Evolutionary conservation across 2,797 vertebrate species (phyloP), one percentile per base, ranked within the genome.

Genomic region (Coreius guichenoti): DNA sequence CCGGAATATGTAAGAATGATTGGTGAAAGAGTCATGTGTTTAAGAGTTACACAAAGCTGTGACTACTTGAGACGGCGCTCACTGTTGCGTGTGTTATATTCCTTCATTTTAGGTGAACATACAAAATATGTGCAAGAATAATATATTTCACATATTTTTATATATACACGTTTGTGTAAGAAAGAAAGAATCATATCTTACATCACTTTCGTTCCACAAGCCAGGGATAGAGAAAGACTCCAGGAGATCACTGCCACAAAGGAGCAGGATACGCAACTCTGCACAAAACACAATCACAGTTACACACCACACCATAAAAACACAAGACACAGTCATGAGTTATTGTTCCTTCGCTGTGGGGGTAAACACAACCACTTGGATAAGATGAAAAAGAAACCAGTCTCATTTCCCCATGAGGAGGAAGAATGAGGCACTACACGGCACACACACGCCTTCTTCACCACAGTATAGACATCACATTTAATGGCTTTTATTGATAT

Each of bases 171-270:
- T 65, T 47, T 65, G 26, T 33, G 77, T 23, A 12, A 31, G 39
- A 47, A 23, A 78, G 19, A 58, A 45, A 19, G 29, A 39, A 49
- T 51, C 5, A 47, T 49, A 39, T 54, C 98, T 98, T 95, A 99
- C 98, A 72, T 99, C 98, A 26, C 96, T 97, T 92, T 99, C 97
- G 2, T 99, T 99, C 98, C 98, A 99, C 90, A 99, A 96, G 47
- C 98, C 98, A 1, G 98, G 98, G 93, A 99, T 99, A 93, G 97
- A 98, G 96, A 99, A 99, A 82, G 98, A 99, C 88, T 99, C 98
- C 93, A 99, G 95, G 67, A 99, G 96, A 90, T 99, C 98, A 9
- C 98, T 99, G 88, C 98, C 98, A 87, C 98, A 99, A 91, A 99
- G 96, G 91, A 99, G 96, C 93, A 99, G 91, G 96, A 99, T 99